Conservation (phyloP, 2,113 vertebrate genomes). For the Thalassarche chlororhynchos region DNA sequence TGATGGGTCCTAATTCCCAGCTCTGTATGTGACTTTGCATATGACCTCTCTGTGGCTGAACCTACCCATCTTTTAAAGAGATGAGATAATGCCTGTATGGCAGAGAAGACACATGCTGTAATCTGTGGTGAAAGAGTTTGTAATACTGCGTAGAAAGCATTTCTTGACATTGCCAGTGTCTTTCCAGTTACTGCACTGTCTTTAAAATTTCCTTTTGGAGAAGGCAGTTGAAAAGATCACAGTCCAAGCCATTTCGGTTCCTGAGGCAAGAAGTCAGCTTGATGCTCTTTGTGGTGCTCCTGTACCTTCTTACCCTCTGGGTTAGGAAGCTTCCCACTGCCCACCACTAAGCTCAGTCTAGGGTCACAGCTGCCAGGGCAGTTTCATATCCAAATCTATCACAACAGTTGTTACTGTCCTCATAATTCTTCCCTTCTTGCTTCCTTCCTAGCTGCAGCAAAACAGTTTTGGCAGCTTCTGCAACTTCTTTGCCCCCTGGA, state of each 20-base stretch:
- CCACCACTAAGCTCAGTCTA: background rate
- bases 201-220: slow-evolving; percentile 26
- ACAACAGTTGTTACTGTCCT: background rate
- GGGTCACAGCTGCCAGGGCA: slow-evolving; percentile 45
- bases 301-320: slow-evolving; percentile 11
- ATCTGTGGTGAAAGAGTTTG: background rate
- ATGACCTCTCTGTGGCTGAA: slow-evolving; percentile 21
- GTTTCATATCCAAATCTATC: slow-evolving; percentile 28
- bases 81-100: slow-evolving; percentile 38
- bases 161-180: slow-evolving; percentile 25
- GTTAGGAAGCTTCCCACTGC: background rate
- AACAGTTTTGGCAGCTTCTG: slow-evolving; percentile 11
- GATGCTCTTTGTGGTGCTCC: slow-evolving; percentile 8
- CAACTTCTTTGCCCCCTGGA: background rate
- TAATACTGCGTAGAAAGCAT: background rate
- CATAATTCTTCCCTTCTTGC: background rate
- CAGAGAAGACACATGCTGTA: slow-evolving; percentile 1
- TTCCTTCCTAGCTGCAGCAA: background rate
- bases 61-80: background rate
- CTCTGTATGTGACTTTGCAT: background rate
- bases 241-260: background rate
- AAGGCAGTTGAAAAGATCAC: slow-evolving; percentile 43
- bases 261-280: slow-evolving; percentile 32
- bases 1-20: background rate
- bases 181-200: slow-evolving; percentile 14